A percentile compares a stretch with the other conserved stretches of the same genome.
These are phyloP conservation scores for Altica lythri DNA, from an alignment of 2,888 invertebrate genomes.

Conservation along the genomic window DNA sequence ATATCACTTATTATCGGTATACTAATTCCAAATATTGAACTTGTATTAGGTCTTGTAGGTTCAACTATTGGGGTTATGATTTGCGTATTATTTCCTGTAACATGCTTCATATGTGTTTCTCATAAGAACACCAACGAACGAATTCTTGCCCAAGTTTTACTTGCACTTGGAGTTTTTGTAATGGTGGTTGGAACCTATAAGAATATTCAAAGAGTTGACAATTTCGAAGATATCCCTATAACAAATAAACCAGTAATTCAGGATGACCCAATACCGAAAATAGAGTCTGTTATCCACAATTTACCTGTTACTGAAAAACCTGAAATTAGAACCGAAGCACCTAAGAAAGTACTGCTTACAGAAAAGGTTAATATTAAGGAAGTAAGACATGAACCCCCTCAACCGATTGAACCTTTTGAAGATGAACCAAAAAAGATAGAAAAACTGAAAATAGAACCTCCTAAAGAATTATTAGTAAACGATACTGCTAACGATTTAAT, in stretches of 20 bases:
- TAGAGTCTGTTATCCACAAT: constrained; percentile 8
- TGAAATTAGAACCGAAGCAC: constrained; percentile 19
- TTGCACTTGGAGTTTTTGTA: constrained; percentile 82
- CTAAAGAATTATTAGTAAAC: constrained; percentile 49
- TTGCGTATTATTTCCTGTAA: constrained; percentile 90
- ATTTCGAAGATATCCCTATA: constrained; percentile 24
- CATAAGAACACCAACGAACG: constrained; percentile 84
- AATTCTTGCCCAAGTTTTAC: constrained; percentile 78
- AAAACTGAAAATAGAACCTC: neutral
- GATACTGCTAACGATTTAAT: no score
- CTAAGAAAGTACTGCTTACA: constrained; percentile 26
- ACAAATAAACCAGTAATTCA: constrained; percentile 7
- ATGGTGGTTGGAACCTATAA: constrained; percentile 91
- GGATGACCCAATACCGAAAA: constrained; percentile 10
- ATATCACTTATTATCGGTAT: constrained; percentile 80
- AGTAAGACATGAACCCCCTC: constrained; percentile 53
- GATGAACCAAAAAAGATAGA: constrained; percentile 29
- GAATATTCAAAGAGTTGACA: constrained; percentile 70
- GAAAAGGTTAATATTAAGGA: constrained; percentile 50
- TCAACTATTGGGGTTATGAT: constrained; percentile 94
- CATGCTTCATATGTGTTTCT: constrained; percentile 84
- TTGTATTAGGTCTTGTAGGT: constrained; percentile 91
- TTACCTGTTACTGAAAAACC: constrained; percentile 18
- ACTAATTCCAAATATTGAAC: constrained; percentile 90
- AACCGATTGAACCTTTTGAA: constrained; percentile 47